Base-by-base conservation (phyloP, 1,140 invertebrate species). In the Episyrphus balteatus region DNA sequence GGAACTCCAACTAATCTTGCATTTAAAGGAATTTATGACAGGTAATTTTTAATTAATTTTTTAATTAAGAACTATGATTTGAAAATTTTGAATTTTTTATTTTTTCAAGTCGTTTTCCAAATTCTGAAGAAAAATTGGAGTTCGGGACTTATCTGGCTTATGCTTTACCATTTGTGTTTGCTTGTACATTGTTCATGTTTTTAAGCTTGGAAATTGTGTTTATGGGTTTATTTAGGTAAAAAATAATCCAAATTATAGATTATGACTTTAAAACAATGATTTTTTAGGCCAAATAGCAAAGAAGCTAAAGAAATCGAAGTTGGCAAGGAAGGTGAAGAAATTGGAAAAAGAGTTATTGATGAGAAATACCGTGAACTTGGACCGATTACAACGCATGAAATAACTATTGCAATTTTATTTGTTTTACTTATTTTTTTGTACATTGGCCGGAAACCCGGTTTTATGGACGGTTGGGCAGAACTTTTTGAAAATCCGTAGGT, bases 1-100 rank as follows among this genome's bases (percentile, higher is more conserved):
- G 92, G 91, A 7, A 90, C 88, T 0, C 84, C 82, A 1, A 89
- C 90, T 10, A 94, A 95, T 69, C 74, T 93, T 5, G 84, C 89
- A 1, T 80, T 87, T 47, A 88, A 86, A 60, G 84, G 81, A 1
- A 78, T 83, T 37, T 78, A 79, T 47, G 80, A 85, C 48, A 70
- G 65, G 77, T 84, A 69, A 48, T 51, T 44, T 44, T 13, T 21
- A 3, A 9, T 70, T 73, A 66, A 49, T 13, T 34, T 26, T 15
- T 34, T 38, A 45, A 42, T 47, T 44, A 30, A 48, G 44, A 42
- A 41, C 40, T 48, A 48, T 37, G 18, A 33, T 5, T 47, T 41
- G 13, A 14, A n/a, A 30, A 7, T 38, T 38, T 18, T 40, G 10
- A 6, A 13, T 32, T 44, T 18, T 38, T 50, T 43, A 37, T 30